Percentiles rank a stretch among this genome's conserved stretches.
phyloP scores from a whole-genome alignment of 1,140 invertebrate species.

The Battus philenor region DNA sequence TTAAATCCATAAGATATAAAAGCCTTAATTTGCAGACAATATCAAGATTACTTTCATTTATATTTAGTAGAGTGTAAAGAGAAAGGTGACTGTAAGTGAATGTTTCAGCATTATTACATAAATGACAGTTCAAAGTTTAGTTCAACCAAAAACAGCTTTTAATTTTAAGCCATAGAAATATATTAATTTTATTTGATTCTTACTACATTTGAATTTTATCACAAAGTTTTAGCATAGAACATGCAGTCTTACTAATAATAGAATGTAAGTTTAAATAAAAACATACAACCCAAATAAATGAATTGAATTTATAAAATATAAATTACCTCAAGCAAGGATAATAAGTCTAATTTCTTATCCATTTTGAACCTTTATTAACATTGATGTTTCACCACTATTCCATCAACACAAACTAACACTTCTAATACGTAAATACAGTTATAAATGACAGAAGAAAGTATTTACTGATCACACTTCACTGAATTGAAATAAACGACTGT shows the following conservation, averaged over 20 bases:
- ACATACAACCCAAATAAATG: no score
- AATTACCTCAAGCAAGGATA: conserved; percentile 71
- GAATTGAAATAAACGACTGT: conserved; percentile 14
- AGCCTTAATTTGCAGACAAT: no score
- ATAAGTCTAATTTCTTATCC: conserved; percentile 72
- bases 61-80: conserved; percentile 21
- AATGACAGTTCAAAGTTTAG: no score
- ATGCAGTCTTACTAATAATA: no score
- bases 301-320: neutral
- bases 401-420: conserved; percentile 45
- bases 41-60: conserved; percentile 23
- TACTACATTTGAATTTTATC: no score
- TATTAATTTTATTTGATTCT: no score
- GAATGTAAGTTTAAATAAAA: no score
- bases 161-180: no score
- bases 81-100: conserved; percentile 34
- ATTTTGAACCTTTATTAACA: conserved; percentile 44
- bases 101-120: conserved; percentile 16
- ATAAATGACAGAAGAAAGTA: conserved; percentile 15
- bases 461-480: conserved; percentile 21
- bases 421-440: conserved; percentile 23
- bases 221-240: no score
- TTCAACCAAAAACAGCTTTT: no score
- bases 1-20: no score
- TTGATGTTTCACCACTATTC: conserved; percentile 26